Conservation (phyloP, 2,888 invertebrate genomes). For the Siphonodentalium dalli region DNA sequence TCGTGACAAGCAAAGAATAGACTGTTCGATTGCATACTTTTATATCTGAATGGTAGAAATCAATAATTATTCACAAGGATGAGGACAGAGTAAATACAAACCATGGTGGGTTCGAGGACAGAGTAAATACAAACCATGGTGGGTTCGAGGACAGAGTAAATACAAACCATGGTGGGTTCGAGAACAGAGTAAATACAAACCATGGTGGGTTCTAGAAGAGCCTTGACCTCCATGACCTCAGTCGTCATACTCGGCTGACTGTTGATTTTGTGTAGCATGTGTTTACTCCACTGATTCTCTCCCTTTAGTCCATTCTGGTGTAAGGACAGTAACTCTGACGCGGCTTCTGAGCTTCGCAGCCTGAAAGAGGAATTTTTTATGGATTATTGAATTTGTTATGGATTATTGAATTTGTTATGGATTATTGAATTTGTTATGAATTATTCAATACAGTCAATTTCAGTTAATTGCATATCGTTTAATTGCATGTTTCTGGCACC, state of each 20-base stretch:
- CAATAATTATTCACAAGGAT: too few species aligned
- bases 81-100: too few species aligned
- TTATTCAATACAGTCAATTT: too few species aligned
- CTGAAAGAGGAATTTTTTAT: slow-evolving; percentile 70
- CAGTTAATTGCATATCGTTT: too few species aligned
- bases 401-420: too few species aligned
- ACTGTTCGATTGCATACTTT: too few species aligned
- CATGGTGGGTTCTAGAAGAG: slow-evolving; percentile 77
- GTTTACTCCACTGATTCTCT: slow-evolving; percentile 89
- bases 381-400: too few species aligned
- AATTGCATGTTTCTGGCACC: too few species aligned
- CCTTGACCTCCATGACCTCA: slow-evolving; percentile 77
- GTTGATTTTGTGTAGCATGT: slow-evolving; percentile 48
- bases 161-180: neutral
- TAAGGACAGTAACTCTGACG: slow-evolving; percentile 87
- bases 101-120: neutral
- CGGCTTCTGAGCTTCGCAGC: slow-evolving; percentile 87
- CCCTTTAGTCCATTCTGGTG: slow-evolving; percentile 86
- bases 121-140: too few species aligned
- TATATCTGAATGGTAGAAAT: too few species aligned
- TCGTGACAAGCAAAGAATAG: too few species aligned
- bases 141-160: neutral
- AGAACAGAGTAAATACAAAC: slow-evolving; percentile 68
- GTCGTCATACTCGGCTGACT: slow-evolving; percentile 62
- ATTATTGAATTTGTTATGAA: too few species aligned